Conservation (phyloP, 2,113 vertebrate genomes). For the Ibidorhyncha struthersii region DNA sequence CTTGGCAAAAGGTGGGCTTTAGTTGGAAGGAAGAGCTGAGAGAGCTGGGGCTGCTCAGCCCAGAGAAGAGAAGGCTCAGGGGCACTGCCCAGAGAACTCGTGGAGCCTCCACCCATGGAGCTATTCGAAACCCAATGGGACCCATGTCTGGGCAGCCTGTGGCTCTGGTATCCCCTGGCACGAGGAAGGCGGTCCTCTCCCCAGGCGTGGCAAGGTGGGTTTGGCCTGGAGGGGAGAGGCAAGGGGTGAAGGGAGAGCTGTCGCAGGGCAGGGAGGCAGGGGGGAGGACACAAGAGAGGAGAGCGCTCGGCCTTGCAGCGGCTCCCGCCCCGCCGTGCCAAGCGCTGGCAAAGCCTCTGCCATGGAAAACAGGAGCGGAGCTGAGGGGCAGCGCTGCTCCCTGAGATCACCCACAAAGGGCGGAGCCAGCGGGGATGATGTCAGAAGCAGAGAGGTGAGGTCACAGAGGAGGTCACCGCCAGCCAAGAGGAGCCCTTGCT, state of each 20-base stretch:
- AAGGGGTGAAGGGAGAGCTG: too few relatives aligned
- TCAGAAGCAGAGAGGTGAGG: not conserved
- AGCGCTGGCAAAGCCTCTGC: not conserved
- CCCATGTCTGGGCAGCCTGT: not conserved
- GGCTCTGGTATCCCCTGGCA: not conserved
- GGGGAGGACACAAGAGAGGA: not conserved
- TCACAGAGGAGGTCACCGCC: not conserved
- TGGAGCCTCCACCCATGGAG: not conserved
- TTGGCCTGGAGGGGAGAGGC: not conserved
- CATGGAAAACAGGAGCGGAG: not conserved
- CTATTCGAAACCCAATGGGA: accelerated
- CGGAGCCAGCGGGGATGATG: not conserved
- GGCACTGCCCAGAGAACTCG: not conserved
- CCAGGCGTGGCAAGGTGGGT: not conserved
- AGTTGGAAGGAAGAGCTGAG: too few relatives aligned
- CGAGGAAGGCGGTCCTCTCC: not conserved
- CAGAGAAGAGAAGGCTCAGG: not conserved
- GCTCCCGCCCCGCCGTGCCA: not conserved
- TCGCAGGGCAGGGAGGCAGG: too few relatives aligned
- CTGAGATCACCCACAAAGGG: not conserved
- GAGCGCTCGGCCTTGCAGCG: too few relatives aligned
- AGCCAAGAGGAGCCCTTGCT: not conserved
- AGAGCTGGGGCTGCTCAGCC: not conserved
- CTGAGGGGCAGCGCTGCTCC: not conserved
- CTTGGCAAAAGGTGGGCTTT: not conserved